Conservation (phyloP, 2,888 invertebrate species). For the Oligia strigilis region DNA sequence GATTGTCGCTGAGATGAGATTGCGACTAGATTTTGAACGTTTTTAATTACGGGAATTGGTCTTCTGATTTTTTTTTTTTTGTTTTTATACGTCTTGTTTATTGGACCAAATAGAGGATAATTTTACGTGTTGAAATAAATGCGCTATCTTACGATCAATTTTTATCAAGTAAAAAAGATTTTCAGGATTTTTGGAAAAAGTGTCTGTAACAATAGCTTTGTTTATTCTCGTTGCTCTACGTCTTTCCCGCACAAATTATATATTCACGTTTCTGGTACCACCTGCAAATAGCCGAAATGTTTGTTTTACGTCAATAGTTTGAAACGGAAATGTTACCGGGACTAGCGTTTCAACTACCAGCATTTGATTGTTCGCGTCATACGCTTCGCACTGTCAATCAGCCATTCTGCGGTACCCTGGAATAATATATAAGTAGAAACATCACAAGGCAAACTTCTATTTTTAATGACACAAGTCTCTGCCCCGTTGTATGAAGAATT, state of each 20-base stretch:
- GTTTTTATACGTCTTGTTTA: not conserved
- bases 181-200: not conserved
- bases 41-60: too few relatives aligned
- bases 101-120: not conserved
- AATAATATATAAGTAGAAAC: slow-evolving; percentile 68
- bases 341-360: slow-evolving; percentile 34
- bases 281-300: not conserved
- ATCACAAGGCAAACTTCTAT: slow-evolving; percentile 67
- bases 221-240: not conserved
- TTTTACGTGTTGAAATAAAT: not conserved
- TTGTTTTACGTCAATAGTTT: slow-evolving; percentile 4
- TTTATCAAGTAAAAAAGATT: not conserved
- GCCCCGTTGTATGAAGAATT: slow-evolving; percentile 66
- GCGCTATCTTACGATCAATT: not conserved
- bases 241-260: not conserved
- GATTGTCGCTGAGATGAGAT: too few relatives aligned
- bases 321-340: slow-evolving; percentile 12
- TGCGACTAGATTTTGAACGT: too few relatives aligned
- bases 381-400: slow-evolving; percentile 71
- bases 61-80: too few relatives aligned
- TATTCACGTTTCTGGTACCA: not conserved
- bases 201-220: not conserved
- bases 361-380: slow-evolving; percentile 47
- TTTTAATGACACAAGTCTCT: slow-evolving; percentile 68
- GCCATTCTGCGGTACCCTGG: slow-evolving; percentile 69